A percentile compares a stretch with the other conserved stretches of the same genome.
phyloP scores from a whole-genome alignment of 2,113 vertebrate species.

The Panthera tigris region DNA sequence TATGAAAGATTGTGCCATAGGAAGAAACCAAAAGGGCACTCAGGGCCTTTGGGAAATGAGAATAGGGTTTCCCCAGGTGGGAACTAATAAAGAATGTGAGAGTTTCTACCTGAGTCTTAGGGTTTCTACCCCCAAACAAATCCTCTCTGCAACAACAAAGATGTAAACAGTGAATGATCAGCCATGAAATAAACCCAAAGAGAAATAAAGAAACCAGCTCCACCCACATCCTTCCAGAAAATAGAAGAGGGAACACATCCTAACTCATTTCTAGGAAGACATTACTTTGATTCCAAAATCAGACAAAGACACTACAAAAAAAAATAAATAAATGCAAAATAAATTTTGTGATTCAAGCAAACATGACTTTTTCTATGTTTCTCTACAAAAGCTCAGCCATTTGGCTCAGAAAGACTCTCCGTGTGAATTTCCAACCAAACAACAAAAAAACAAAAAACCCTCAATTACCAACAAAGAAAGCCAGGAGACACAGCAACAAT shows the following conservation, averaged over 20 bases:
- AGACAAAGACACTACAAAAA: background rate
- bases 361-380: background rate
- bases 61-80: background rate
- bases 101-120: background rate
- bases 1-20: background rate
- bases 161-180: background rate
- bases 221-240: background rate
- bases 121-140: background rate
- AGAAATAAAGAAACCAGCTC: background rate
- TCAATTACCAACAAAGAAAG: slow-evolving; percentile 38
- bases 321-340: background rate
- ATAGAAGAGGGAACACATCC: background rate
- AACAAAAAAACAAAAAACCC: slow-evolving; percentile 57
- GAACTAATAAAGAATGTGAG: background rate
- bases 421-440: slow-evolving; percentile 47
- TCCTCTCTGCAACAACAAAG: background rate
- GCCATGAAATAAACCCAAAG: background rate
- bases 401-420: background rate
- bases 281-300: background rate
- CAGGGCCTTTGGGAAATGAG: background rate
- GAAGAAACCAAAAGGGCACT: background rate
- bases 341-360: background rate
- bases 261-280: background rate
- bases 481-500: slow-evolving; percentile 25
- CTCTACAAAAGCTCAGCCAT: background rate